Evolutionary conservation across 2,113 vertebrate genomes (phyloP), one percentile per base, ranked within the genome.

Genomic region (Cairina moschata): DNA sequence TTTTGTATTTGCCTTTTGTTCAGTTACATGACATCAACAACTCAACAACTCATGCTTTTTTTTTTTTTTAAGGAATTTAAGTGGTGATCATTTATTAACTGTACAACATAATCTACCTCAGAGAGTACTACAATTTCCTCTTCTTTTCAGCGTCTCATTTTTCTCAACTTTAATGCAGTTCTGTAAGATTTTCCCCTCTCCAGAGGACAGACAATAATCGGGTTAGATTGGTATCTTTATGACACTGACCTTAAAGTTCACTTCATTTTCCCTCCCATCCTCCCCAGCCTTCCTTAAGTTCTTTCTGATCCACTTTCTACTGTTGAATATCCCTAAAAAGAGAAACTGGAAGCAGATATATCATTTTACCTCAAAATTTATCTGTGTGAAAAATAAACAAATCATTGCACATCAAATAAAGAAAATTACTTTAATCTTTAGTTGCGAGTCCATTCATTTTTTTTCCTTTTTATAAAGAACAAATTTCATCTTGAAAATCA

Each of bases 81-180:
- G 38, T 16, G 36, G 75, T 40, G 54, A 68, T 76, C 54, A 86
- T 93, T 96, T 50, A 58, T 96, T 97, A 97, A 95, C 79, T 75
- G 86, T 93, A 95, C 91, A 96, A 97, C 94, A 89, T 86, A 93
- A 97, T 96, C 94, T 96, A 75, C 91, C 80, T 91, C 66, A 91
- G 89, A 96, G 63, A 96, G 94, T 98, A 97, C 97, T 84, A 94
- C 88, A 97, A 97, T 97, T 98, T 97, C 97, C 94, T 97, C 89
- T 95, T 90, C 88, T 96, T 96, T 97, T 95, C 96, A 96, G 86
- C 86, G 93, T 97, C 96, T 96, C 91, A 91, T 95, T 97, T 97
- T 96, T 93, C 97, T 96, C 90, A 95, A 32, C 56, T 96, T 94
- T 97, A 97, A 97, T 97, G 96, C 79, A 96, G 95, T 96, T 97